A percentile compares a stretch with the other conserved stretches of the same genome.
Conservation (phyloP, 2,888 invertebrate species). For the Teleogryllus oceanicus region DNA sequence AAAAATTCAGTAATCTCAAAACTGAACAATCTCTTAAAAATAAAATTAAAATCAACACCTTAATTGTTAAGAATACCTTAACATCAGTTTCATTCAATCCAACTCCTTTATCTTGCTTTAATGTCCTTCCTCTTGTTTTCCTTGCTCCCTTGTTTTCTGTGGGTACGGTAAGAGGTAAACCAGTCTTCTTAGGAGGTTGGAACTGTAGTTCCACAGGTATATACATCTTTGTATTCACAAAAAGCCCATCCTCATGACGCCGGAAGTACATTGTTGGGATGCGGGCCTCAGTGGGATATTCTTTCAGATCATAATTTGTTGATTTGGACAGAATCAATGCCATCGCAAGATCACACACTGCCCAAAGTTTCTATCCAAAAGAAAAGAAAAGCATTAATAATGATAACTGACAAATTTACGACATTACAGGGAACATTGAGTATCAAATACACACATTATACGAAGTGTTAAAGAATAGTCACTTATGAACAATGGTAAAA, state of each 20-base stretch:
- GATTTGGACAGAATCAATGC: slow-evolving; percentile 85
- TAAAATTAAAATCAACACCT: too few relatives aligned
- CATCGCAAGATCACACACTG: slow-evolving; percentile 91
- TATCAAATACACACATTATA: too few relatives aligned
- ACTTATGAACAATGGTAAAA: too few relatives aligned
- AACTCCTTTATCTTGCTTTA: slow-evolving; percentile 52
- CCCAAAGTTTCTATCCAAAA: slow-evolving; percentile 82
- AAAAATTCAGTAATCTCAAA: too few relatives aligned
- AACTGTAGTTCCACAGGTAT: slow-evolving; percentile 75
- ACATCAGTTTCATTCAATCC: slow-evolving; percentile 60
- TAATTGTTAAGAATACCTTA: slow-evolving; percentile 47
- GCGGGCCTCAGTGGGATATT: slow-evolving; percentile 79
- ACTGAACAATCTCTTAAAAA: too few relatives aligned
- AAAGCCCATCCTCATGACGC: slow-evolving; percentile 58
- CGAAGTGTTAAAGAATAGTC: too few relatives aligned
- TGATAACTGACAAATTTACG: slow-evolving; percentile 25
- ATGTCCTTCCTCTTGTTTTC: slow-evolving; percentile 46
- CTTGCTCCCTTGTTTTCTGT: slow-evolving; percentile 43
- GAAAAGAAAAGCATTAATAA: slow-evolving; percentile 38
- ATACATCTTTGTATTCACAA: slow-evolving; percentile 71
- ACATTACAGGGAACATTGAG: too few relatives aligned
- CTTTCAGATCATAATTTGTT: slow-evolving; percentile 82
- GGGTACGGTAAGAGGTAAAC: slow-evolving; percentile 48
- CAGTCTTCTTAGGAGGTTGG: slow-evolving; percentile 44
- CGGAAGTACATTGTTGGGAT: slow-evolving; percentile 90